These are phyloP conservation scores for Dryobates pubescens DNA, from an alignment of 2,797 vertebrate genomes.

Conservation along the genomic window DNA sequence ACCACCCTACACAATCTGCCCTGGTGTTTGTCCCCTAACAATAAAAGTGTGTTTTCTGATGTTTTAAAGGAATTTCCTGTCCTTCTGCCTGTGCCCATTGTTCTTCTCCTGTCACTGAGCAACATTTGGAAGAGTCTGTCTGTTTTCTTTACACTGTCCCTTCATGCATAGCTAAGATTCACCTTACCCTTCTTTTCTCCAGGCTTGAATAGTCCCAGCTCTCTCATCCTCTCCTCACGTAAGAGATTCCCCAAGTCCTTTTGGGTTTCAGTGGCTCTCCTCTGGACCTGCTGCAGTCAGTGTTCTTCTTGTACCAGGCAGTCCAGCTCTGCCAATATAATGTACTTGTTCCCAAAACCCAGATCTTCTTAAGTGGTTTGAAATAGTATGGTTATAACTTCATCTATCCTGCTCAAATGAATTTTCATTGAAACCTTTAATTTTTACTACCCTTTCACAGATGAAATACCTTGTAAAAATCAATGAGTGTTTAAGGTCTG, in stretches of 20 bases:
- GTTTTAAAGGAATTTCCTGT: not conserved
- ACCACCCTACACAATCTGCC: not conserved
- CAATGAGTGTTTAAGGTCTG: constrained; percentile 30
- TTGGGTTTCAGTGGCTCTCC: not conserved
- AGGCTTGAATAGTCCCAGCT: not conserved
- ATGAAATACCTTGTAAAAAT: constrained; percentile 48
- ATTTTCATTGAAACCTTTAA: constrained; percentile 31
- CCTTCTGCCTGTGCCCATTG: not conserved
- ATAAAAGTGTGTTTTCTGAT: not conserved
- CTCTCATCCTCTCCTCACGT: not conserved
- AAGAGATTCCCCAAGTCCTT: not conserved
- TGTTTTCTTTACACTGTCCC: not conserved
- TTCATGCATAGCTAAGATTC: not conserved
- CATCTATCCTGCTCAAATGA: not conserved
- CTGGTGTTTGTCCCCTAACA: not conserved
- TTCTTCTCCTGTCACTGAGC: not conserved
- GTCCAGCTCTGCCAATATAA: not conserved
- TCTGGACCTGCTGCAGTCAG: not conserved
- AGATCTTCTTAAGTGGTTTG: not conserved
- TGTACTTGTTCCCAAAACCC: not conserved
- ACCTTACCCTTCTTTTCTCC: not conserved
- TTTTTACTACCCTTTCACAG: not conserved
- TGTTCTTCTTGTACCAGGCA: not conserved
- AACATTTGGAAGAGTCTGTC: not conserved
- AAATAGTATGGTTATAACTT: not conserved